Evolutionary conservation across 2,888 invertebrate genomes (phyloP), one percentile per base, ranked within the genome.

Genomic region (Acanthacorydalis orientalis): DNA sequence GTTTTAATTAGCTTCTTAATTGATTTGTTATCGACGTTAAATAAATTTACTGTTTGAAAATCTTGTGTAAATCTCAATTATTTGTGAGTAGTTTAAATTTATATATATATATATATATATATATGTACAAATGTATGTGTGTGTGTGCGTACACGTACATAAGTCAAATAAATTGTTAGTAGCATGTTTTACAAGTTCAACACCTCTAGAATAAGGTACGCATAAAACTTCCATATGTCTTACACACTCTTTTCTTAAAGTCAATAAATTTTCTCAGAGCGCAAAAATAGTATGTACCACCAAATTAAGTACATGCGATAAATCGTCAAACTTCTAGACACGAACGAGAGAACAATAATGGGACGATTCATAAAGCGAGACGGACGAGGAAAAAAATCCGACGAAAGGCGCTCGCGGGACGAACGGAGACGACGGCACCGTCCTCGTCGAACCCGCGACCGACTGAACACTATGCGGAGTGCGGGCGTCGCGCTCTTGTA

Each of bases 251-350:
- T 42, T 42, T 42, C 31, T 31, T 15, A 15, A 15, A 42, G 42
- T n/a, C 42, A n/a, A 42, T 42, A 42, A 42, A 42, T 42, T 42
- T 42, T 42, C 42, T 31, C 12, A 23, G 16, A 15, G 16, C 14
- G 31, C 42, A 31, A 42, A 42, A 42, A 42, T 42, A 31, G 12
- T 31, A 42, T 42, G 42, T 42, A 42, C 16, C 42, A 23, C 42
- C 42, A 42, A 42, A 42, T 42, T 42, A 42, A 42, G 16, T 42
- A 42, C 42, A 42, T 12, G 42, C 42, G 15, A 42, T 42, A 42
- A 42, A 42, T 42, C 42, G 16, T 31, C 12, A 42, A 42, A 42
- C 11, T 42, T 42, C 42, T 31, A 31, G 7, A 38, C 14, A 9
- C 9, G 39, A 38, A 8, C 14, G 46, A 8, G 37, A n/a, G 6